Evolutionary conservation across 2,888 invertebrate species (phyloP), one percentile per base, ranked within the genome.

Genomic region (Apocheima hispidaria): DNA sequence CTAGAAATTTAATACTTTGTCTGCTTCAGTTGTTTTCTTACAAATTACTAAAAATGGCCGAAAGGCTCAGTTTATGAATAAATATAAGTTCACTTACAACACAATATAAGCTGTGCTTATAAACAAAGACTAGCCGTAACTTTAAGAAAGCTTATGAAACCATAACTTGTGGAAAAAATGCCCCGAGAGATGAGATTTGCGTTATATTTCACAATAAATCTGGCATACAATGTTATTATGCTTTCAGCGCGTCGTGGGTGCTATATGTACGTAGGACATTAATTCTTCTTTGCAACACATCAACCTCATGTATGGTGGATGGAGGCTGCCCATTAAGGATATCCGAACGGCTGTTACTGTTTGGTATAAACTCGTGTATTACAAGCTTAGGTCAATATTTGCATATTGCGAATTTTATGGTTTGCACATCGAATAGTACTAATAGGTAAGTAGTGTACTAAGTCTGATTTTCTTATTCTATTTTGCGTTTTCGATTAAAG

Each of bases 221-320:
- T 73, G 71, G 70, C 66, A 71, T 66, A 71, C 71, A 74, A 74
- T 72, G 74, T 75, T 72, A 73, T 77, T 65, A 57, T 62, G 56
- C 59, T 63, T 55, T 55, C 58, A 59, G 41, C 55, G 36, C 28
- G 57, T 26, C 35, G 40, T 51, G 54, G 48, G 44, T 58, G 66
- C 65, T 67, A 71, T 73, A 73, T 75, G 72, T 71, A 84, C 82
- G 79, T 77, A 67, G 73, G 63, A 67, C 77, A 85, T 85, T 82
- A 84, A 85, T 84, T 82, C 79, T 79, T 84, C 82, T 83, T 83
- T 83, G 78, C 82, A 79, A 74, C 72, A 75, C 78, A 74, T 72
- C 71, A 77, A 69, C 70, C 79, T 71, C 77, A 78, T 81, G 81
- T 44, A 20, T 50, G 38, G 49, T 33, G 41, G 23, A 40, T 80